Evolutionary conservation across 2,797 vertebrate species (phyloP).

Genomic region (Australoheros facetus): DNA sequence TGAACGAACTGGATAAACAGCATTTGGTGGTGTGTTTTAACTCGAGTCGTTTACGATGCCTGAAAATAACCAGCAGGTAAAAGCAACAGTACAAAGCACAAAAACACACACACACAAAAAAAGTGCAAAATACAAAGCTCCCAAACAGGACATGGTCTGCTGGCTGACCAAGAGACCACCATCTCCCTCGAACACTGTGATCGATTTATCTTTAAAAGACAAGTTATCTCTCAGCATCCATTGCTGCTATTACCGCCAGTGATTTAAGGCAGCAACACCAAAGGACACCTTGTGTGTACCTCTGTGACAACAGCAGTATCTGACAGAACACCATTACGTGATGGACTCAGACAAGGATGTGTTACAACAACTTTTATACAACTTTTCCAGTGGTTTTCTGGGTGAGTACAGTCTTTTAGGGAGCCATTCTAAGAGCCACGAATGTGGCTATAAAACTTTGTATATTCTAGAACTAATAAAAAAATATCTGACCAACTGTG

Average conservation of each 20-base stretch:
- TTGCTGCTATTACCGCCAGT: background rate
- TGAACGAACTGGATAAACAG: too few species aligned
- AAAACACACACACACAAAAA: too few species aligned
- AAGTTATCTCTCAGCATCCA: constrained; percentile 1
- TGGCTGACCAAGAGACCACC: background rate
- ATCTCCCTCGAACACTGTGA: background rate
- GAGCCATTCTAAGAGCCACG: background rate
- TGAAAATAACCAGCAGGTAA: background rate
- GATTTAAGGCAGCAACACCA: background rate
- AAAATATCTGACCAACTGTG: background rate
- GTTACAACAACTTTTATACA: background rate
- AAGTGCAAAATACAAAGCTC: background rate
- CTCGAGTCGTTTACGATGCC: background rate
- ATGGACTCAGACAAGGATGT: background rate
- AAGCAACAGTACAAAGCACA: background rate
- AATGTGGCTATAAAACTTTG: background rate
- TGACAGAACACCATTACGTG: background rate
- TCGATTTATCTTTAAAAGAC: background rate
- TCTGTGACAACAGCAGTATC: background rate
- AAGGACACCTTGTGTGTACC: background rate
- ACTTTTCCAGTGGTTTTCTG: background rate
- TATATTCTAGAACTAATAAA: background rate
- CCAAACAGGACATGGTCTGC: background rate
- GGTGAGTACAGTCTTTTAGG: background rate
- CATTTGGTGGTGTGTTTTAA: background rate